A percentile compares a stretch with the other conserved stretches of the same genome.
Conservation (phyloP, 2,888 invertebrate species). For the Xiphydria camelus region DNA sequence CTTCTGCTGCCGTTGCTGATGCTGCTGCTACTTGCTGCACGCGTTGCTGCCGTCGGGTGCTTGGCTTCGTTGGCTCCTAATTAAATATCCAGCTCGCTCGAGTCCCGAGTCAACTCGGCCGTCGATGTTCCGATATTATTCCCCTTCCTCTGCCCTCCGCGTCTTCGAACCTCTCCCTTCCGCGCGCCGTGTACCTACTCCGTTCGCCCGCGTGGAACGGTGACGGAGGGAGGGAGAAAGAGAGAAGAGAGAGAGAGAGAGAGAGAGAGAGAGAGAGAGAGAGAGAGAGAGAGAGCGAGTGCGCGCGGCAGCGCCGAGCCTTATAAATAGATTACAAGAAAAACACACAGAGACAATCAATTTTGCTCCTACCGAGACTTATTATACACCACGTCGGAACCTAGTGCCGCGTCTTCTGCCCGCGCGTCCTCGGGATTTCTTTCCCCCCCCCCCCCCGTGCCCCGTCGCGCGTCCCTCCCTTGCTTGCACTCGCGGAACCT, state of each 20-base stretch:
- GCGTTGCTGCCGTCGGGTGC: constrained; percentile 27
- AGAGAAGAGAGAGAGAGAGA: constrained; percentile 6
- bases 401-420: constrained; percentile 14
- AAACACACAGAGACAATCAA: constrained; percentile 21
- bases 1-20: constrained; percentile 16
- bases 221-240: no score
- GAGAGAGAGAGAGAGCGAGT: no score
- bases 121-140: constrained; percentile 57
- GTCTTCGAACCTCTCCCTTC: constrained; percentile 10
- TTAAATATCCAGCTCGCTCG: constrained; percentile 56
- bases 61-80: constrained; percentile 52
- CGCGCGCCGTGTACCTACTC: constrained; percentile 14
- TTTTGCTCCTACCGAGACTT: constrained; percentile 18
- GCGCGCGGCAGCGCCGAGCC: constrained; percentile 1
- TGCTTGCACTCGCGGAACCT: constrained; percentile 31
- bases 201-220: constrained; percentile 11
- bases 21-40: constrained; percentile 19
- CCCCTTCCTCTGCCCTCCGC: constrained; percentile 27
- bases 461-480: constrained; percentile 30
- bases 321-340: constrained; percentile 22
- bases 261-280: constrained; percentile 7
- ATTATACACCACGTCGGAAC: constrained; percentile 12
- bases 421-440: constrained; percentile 16
- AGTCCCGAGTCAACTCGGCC: constrained; percentile 48
- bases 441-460: constrained; percentile 17